A percentile compares a stretch with the other conserved stretches of the same genome.
Conservation (phyloP, 2,888 invertebrate species). For the Hermaeophaga mercurialis region DNA sequence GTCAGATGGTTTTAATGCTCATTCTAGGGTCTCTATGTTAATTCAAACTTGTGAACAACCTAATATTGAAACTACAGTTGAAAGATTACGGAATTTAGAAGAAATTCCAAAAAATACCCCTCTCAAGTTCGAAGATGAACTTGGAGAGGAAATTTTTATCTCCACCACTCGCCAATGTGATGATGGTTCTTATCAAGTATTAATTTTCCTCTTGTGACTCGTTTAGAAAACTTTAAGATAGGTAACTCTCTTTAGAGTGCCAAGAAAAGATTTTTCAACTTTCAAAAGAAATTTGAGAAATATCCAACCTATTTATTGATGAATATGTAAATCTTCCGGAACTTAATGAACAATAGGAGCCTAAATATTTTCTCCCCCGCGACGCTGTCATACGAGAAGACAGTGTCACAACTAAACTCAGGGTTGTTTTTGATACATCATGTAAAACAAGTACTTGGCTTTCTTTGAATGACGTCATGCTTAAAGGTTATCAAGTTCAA, state of each 20-base stretch:
- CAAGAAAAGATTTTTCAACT: not conserved
- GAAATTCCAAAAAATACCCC: slow-evolving; percentile 1
- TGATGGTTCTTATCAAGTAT: slow-evolving; percentile 1
- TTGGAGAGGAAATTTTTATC: not conserved
- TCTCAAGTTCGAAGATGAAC: not conserved
- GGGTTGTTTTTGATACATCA: slow-evolving; percentile 3
- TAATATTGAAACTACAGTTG: not conserved
- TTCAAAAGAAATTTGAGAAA: slow-evolving; percentile 3
- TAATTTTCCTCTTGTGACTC: not conserved
- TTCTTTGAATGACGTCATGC: slow-evolving; percentile 8
- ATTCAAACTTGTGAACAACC: not conserved
- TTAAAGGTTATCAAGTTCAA: slow-evolving; percentile 8
- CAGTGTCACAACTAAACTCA: slow-evolving; percentile 1
- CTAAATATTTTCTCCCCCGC: slow-evolving; percentile 9
- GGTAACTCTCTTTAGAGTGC: not conserved
- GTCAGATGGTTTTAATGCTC: not conserved
- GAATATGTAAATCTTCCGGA: slow-evolving; percentile 11
- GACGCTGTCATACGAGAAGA: slow-evolving; percentile 5
- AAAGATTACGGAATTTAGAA: slow-evolving; percentile 6
- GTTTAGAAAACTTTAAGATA: not conserved
- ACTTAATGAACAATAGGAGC: not conserved
- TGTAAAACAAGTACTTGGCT: slow-evolving; percentile 6
- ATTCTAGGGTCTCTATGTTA: not conserved
- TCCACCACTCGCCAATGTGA: slow-evolving; percentile 2
- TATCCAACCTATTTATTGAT: slow-evolving; percentile 1